Evolutionary conservation across 2,888 invertebrate genomes (phyloP).

Genomic region (Plagiodera versicolora): DNA sequence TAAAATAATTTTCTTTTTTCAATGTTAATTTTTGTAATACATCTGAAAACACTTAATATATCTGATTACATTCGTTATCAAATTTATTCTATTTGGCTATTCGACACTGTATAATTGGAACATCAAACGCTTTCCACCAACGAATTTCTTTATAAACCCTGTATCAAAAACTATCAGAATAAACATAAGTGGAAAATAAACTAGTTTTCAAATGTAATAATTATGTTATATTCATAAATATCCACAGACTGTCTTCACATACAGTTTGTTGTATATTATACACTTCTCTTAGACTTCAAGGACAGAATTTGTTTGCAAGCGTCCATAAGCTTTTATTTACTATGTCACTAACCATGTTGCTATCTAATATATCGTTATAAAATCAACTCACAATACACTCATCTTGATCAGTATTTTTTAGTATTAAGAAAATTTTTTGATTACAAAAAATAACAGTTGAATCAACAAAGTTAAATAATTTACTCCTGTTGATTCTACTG

Average conservation of each 20-base stretch:
- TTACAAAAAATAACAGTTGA: not conserved
- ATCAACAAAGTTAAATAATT: not conserved
- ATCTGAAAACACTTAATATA: too few relatives aligned
- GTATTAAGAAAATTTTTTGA: too few relatives aligned
- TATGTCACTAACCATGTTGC: constrained; percentile 34
- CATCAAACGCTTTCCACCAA: too few relatives aligned
- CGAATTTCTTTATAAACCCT: too few relatives aligned
- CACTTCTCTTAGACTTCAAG: constrained; percentile 35
- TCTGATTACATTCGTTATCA: too few relatives aligned
- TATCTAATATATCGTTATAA: constrained; percentile 32
- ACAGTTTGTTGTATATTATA: constrained; percentile 40
- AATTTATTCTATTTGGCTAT: too few relatives aligned
- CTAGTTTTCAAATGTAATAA: not conserved
- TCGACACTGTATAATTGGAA: too few relatives aligned
- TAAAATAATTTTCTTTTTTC: too few relatives aligned
- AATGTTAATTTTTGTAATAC: too few relatives aligned
- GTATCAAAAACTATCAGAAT: too few relatives aligned
- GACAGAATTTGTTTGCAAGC: constrained; percentile 40
- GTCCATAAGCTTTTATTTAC: constrained; percentile 37
- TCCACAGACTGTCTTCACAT: constrained; percentile 37
- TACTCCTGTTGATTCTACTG: not conserved
- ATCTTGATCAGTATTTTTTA: not conserved
- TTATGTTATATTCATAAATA: constrained; percentile 32
- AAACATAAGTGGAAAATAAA: not conserved
- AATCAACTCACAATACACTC: constrained; percentile 1